Evolutionary conservation across 2,888 invertebrate species (phyloP), one percentile per base, ranked within the genome.

Genomic region (Zygaena filipendulae): DNA sequence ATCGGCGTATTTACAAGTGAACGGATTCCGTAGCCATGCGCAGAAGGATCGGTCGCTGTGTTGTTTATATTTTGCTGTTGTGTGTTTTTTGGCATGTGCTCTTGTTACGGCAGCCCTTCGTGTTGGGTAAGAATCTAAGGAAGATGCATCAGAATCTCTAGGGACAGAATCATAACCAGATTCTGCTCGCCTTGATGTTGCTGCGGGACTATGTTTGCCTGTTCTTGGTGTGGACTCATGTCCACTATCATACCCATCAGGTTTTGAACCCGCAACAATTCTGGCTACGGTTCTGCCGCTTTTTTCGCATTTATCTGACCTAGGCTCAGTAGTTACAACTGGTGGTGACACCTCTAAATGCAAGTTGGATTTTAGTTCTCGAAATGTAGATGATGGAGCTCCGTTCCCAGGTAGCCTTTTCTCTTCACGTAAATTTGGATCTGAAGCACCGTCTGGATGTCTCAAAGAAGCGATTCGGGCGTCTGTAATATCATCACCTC

Each of bases 111-210:
- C 75, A n/a, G 81, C 70, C 23, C 75, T 59, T 12, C 80, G 53
- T 4, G 81, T 79, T 3, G 80, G 80, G 29, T 80, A 81, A 0
- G 94, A 94, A 40, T 91, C 92, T 42, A 92, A 85, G 33, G 91
- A 92, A 11, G 92, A 92, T 36, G 91, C 92, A 54, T 95, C 94
- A 43, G 91, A 90, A 60, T 94, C 94, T 36, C 94, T 81, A 6
- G 93, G 88, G 40, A 95, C 91, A 48, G 93, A 94, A 54, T 95
- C 95, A 52, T 95, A 95, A 1, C 95, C 95, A 50, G 92, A 93
- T 58, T 94, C 93, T 3, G 93, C 91, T 27, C 91, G 82, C 41
- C 91, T 75, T 1, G 90, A 91, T 3, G 91, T 86, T 0, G 89
- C 90, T 0, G 87, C 87, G 0, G 88, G 87, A 42, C 91, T 91